Base-by-base conservation (phyloP, 2,888 invertebrate species). In the Acanthopleura granulata region DNA sequence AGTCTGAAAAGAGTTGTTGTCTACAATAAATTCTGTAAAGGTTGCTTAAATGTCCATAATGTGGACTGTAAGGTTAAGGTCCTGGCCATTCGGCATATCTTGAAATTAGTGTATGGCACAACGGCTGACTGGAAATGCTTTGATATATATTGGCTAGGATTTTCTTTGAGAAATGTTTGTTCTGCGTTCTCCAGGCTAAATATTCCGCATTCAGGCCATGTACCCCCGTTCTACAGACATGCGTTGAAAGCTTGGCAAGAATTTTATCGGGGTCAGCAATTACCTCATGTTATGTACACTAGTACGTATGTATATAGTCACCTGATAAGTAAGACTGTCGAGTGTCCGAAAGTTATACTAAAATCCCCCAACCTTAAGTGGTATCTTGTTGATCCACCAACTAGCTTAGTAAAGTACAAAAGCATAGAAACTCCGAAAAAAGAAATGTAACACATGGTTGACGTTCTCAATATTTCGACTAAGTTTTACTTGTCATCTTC, bases 61-160 rank as follows among this genome's bases (percentile, higher is more conserved):
- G 14, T 71, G 9, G 71, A 71, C 3, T 49, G 40, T 71, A 71
- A 71, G 14, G 4, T 49, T 6, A 49, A 49, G 9, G n/a, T 18
- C 1, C 40, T 71, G 3, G 40, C 14, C 9, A 22, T 30, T 18
- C 16, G n/a, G n/a, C 49, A 71, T 71, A 6, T 71, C 4, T 40
- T 71, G 14, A 71, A 71, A 49, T 25, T 71, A 27, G 14, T 71
- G 1, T 12, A 71, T 71, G 71, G 71, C 1, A 22, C 49, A 49
- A 49, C 22, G 9, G 22, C 69, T 3, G 30, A 69, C 1, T 71
- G 71, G 71, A 40, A 49, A 22, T 71, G 49, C 25, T 71, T 71
- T 71, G 71, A 30, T 18, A 49, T 49, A 1, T 71, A 71, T 49
- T 71, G 71, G 49, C 4, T 71, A 4, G 71, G 71, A 3, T 49